Conservation (phyloP, 2,113 vertebrate species). For the Callopanchax toddi region DNA sequence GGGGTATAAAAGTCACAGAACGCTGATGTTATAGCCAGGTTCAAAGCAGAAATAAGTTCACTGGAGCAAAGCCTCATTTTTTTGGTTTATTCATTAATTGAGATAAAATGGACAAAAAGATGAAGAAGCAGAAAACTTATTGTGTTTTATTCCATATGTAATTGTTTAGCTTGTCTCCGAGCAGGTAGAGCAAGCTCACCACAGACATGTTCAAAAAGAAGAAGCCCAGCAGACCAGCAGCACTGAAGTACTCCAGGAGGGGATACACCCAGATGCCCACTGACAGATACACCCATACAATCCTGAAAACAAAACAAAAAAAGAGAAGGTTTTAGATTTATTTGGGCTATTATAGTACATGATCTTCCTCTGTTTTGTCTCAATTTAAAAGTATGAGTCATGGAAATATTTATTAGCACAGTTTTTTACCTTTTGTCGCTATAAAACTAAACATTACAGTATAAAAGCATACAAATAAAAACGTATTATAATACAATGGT, state of each 20-base stretch:
- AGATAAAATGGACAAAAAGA: neutral
- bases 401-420: too few species aligned
- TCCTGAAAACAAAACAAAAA: slow-evolving; percentile 65
- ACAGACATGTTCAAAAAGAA: slow-evolving; percentile 77
- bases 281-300: slow-evolving; percentile 76
- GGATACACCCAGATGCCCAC: slow-evolving; percentile 81
- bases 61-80: neutral
- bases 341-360: too few species aligned
- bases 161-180: slow-evolving; percentile 71
- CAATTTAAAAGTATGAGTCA: too few species aligned
- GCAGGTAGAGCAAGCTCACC: slow-evolving; percentile 65
- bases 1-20: too few species aligned
- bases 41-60: too few species aligned
- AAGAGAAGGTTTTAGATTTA: neutral
- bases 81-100: slow-evolving; percentile 35
- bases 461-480: too few species aligned
- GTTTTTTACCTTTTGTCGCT: too few species aligned
- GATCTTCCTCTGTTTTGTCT: too few species aligned
- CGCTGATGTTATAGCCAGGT: too few species aligned
- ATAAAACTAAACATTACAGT: too few species aligned
- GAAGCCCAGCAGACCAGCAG: slow-evolving; percentile 63
- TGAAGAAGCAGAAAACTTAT: neutral
- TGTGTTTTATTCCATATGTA: slow-evolving; percentile 63
- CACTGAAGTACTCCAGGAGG: slow-evolving; percentile 71
- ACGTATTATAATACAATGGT: too few species aligned